A percentile compares a stretch with the other conserved stretches of the same genome.
phyloP scores from a whole-genome alignment of 2,888 invertebrate genomes.

The Oegoconia quadripuncta region DNA sequence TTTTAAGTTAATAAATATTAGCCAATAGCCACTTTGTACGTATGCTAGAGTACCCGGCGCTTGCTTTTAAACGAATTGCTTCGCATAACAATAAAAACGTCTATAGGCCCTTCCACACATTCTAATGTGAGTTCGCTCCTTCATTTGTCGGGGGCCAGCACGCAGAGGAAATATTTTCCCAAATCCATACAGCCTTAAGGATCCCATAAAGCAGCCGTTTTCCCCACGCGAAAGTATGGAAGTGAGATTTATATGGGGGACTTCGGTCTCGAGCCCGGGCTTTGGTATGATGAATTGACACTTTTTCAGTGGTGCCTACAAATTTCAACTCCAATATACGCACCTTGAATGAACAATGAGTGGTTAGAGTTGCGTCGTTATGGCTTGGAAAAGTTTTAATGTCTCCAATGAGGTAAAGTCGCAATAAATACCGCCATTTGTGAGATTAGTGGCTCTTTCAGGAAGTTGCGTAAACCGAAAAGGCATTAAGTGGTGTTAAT shows the following conservation, averaged over 20 bases:
- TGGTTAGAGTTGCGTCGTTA: conserved; percentile 61
- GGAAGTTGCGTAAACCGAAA: conserved; percentile 48
- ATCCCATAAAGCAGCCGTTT: conserved; percentile 78
- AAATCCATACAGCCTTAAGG: conserved; percentile 80
- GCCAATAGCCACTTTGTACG: conserved; percentile 71
- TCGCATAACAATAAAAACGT: conserved; percentile 75
- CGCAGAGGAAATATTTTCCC: conserved; percentile 78
- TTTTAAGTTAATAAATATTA: conserved; percentile 68
- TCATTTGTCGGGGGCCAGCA: conserved; percentile 76
- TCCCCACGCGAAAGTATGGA: conserved; percentile 78
- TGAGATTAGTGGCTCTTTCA: conserved; percentile 62
- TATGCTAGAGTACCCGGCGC: conserved; percentile 63
- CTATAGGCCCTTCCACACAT: conserved; percentile 75
- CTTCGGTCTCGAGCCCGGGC: conserved; percentile 71
- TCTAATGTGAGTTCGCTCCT: conserved; percentile 70
- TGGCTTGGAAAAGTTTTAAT: conserved; percentile 71
- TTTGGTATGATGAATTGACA: conserved; percentile 78
- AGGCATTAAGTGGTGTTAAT: conserved; percentile 41
- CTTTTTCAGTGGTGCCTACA: conserved; percentile 75
- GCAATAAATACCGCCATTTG: conserved; percentile 65
- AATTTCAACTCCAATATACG: conserved; percentile 76
- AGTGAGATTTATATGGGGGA: conserved; percentile 78
- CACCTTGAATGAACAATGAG: conserved; percentile 74
- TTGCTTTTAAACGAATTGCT: conserved; percentile 78
- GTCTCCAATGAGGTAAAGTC: conserved; percentile 70